phyloP scores from a whole-genome alignment of 2,888 invertebrate species.

The Trachelus stipa region DNA sequence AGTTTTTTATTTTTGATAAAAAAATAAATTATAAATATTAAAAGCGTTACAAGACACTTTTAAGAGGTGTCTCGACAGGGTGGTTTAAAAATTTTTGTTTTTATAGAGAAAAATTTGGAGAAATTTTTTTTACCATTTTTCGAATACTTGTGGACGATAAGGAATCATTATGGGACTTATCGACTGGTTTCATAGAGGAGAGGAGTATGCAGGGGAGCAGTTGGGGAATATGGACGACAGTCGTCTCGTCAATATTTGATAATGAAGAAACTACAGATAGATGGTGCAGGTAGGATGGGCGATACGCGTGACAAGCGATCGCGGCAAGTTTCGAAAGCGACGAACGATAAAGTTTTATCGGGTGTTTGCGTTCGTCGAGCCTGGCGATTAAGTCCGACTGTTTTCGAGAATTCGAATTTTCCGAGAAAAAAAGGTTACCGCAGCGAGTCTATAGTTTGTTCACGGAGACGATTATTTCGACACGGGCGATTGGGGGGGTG shows the following conservation, averaged over 20 bases:
- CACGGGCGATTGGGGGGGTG: not conserved
- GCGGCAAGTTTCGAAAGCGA: constrained; percentile 38
- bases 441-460: not conserved
- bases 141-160: not conserved
- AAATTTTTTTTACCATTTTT: not conserved
- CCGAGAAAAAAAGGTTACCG: not conserved
- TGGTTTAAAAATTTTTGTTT: not conserved
- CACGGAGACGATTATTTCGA: not conserved
- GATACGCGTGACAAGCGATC: not conserved
- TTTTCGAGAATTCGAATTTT: not conserved
- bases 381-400: not conserved
- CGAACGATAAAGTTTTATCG: constrained; percentile 50
- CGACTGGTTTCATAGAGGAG: not conserved
- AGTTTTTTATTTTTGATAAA: not conserved
- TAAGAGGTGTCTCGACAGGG: not conserved
- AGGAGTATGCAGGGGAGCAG: not conserved
- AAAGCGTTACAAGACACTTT: not conserved
- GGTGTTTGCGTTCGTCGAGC: constrained; percentile 34
- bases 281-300: not conserved
- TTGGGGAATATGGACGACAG: constrained; percentile 36
- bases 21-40: not conserved
- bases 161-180: not conserved
- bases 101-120: not conserved
- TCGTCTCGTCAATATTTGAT: constrained; percentile 46
- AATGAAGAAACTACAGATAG: constrained; percentile 26